Conservation (phyloP, 2,888 invertebrate species). For the Amiota mariae region DNA sequence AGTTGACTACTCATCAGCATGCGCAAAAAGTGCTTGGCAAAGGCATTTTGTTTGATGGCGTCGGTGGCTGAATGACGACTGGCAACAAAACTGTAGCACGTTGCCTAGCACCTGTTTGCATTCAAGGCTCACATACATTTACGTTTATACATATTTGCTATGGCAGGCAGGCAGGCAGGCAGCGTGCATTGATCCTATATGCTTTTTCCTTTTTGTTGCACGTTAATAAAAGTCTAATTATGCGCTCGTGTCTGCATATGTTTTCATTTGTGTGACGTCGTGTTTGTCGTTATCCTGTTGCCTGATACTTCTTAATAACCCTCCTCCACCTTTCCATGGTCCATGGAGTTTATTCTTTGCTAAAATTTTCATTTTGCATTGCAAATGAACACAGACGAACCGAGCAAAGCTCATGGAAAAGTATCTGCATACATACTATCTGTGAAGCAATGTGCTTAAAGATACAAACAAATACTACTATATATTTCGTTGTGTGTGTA, state of each 20-base stretch:
- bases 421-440: background rate
- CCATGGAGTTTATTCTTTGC: background rate
- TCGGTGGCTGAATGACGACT: background rate
- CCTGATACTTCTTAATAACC: background rate
- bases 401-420: background rate
- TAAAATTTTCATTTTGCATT: slow-evolving; percentile 23
- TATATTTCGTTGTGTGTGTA: background rate
- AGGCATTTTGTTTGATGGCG: slow-evolving; percentile 30
- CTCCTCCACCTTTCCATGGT: background rate
- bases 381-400: background rate
- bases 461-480: background rate
- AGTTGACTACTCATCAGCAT: too few species aligned
- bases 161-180: background rate
- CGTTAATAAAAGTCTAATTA: slow-evolving; percentile 62
- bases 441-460: background rate
- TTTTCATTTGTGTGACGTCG: background rate
- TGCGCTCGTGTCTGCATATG: slow-evolving; percentile 40
- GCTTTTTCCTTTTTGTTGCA: slow-evolving; percentile 41
- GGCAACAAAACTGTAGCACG: slow-evolving; percentile 15
- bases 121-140: slow-evolving; percentile 46
- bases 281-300: background rate
- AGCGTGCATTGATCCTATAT: slow-evolving; percentile 10
- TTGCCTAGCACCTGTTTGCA: slow-evolving; percentile 58
- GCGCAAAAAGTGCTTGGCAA: slow-evolving; percentile 22
- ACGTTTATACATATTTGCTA: background rate